Conservation (phyloP, 2,797 vertebrate species). For the Artibeus jamaicensis region DNA sequence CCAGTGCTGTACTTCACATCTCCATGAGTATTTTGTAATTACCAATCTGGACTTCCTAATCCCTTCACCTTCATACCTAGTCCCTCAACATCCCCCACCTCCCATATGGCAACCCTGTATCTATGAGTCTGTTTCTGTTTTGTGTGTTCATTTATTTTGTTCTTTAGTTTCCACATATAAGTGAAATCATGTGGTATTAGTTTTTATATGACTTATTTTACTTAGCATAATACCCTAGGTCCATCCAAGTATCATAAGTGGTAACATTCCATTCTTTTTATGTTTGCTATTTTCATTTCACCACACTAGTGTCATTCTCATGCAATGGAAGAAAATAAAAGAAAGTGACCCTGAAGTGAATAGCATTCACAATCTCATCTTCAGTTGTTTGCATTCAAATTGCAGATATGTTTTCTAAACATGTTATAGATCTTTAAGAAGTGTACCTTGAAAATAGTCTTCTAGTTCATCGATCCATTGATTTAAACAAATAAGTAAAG, state of each 20-base stretch:
- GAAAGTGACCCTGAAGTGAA: background rate
- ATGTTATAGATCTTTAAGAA: background rate
- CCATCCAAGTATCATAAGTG: background rate
- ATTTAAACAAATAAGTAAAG: conserved; percentile 25
- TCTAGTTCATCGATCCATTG: background rate
- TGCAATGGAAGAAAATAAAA: background rate
- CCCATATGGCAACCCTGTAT: background rate
- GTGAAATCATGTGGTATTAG: background rate
- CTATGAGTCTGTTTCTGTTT: background rate
- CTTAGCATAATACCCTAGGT: background rate
- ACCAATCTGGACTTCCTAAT: background rate
- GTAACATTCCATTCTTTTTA: background rate
- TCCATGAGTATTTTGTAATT: background rate
- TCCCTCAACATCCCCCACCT: background rate
- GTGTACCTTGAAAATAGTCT: background rate
- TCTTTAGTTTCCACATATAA: background rate
- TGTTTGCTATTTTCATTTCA: background rate
- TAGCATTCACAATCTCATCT: background rate
- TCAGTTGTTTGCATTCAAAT: background rate
- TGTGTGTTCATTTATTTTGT: background rate
- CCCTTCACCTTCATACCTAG: background rate
- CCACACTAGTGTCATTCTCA: background rate
- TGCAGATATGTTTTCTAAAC: background rate
- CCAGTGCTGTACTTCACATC: background rate
- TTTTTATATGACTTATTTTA: background rate